Conservation (phyloP, 2,113 vertebrate species). For the Sciurus niger region DNA sequence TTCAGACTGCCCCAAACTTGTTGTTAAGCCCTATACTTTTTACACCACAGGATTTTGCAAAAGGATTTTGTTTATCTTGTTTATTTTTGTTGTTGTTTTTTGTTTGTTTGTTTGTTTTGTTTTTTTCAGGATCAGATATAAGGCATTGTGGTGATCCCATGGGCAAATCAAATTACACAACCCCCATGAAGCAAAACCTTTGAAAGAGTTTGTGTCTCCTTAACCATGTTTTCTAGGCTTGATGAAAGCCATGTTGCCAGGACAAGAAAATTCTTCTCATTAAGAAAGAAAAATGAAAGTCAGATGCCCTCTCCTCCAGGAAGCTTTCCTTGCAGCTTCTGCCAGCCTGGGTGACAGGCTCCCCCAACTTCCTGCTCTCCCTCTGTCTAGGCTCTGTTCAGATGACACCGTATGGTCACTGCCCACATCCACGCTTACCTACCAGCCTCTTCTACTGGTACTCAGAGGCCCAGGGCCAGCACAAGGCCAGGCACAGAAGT, state of each 20-base stretch:
- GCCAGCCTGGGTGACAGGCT: background rate
- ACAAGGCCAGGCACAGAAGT: background rate
- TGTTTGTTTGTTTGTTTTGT: too few species aligned
- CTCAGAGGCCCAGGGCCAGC: background rate
- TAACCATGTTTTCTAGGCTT: background rate
- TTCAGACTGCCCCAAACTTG: background rate
- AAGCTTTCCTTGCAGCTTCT: background rate
- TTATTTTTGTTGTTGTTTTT: too few species aligned
- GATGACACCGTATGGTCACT: background rate
- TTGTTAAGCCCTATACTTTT: conserved; percentile 26
- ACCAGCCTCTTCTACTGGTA: background rate
- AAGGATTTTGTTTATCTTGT: background rate
- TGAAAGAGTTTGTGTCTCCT: background rate
- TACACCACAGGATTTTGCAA: background rate
- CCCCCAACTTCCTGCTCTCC: background rate
- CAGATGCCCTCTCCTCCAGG: background rate
- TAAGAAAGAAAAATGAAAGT: background rate
- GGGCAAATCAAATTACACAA: background rate
- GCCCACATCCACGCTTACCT: background rate
- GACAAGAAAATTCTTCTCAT: background rate
- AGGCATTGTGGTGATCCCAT: background rate
- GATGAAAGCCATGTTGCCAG: conserved; percentile 15
- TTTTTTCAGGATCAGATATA: conserved; percentile 12
- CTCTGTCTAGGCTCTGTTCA: background rate
- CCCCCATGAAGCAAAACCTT: background rate